A percentile compares a stretch with the other conserved stretches of the same genome.
phyloP scores from a whole-genome alignment of 2,888 invertebrate genomes.

The Margaritifera margaritifera region DNA sequence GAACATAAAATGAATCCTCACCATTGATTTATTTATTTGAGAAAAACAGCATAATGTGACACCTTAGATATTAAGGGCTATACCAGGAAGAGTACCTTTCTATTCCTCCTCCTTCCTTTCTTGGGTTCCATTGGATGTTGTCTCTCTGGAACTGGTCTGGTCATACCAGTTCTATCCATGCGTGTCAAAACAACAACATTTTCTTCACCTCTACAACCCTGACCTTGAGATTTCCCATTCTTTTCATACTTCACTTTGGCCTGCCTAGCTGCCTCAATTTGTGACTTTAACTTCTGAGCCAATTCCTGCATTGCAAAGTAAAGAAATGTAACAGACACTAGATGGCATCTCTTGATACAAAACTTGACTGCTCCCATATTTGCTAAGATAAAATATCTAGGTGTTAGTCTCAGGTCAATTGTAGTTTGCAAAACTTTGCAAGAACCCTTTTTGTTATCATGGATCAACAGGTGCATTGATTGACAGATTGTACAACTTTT shows the following conservation, averaged over 20 bases:
- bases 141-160: slow-evolving; percentile 76
- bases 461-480: too few species aligned
- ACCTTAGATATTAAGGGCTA: too few species aligned
- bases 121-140: slow-evolving; percentile 41
- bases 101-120: slow-evolving; percentile 45
- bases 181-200: slow-evolving; percentile 63
- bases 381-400: too few species aligned
- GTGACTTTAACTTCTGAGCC: slow-evolving; percentile 81
- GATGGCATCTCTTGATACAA: too few species aligned
- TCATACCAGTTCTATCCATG: slow-evolving; percentile 77
- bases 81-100: slow-evolving; percentile 14
- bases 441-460: too few species aligned
- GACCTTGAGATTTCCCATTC: slow-evolving; percentile 29
- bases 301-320: slow-evolving; percentile 74
- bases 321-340: neutral
- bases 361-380: too few species aligned
- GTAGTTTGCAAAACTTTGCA: too few species aligned
- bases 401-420: too few species aligned
- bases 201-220: slow-evolving; percentile 36
- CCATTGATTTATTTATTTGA: too few species aligned
- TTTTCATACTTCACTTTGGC: slow-evolving; percentile 41
- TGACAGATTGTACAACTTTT: too few species aligned
- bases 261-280: slow-evolving; percentile 83
- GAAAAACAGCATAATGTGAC: too few species aligned
- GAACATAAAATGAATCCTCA: too few species aligned